phyloP scores from a whole-genome alignment of 2,113 vertebrate genomes.

The Catharus fuscescens region DNA sequence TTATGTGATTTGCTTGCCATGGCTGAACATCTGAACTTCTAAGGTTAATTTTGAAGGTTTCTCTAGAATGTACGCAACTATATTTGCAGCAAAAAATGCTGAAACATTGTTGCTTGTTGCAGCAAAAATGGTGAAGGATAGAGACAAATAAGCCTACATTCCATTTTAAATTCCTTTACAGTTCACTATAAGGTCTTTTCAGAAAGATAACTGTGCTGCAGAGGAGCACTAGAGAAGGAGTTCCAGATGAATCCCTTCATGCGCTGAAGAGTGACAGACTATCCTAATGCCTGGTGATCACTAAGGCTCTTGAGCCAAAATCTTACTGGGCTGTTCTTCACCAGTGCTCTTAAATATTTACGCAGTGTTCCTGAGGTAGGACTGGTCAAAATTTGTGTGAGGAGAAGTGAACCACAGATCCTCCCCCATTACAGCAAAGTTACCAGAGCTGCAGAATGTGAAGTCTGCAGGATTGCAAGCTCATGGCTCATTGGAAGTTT shows the following conservation, averaged over 20 bases:
- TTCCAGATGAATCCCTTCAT: not conserved
- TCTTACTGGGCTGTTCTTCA: not conserved
- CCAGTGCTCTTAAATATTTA: not conserved
- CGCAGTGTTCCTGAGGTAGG: not conserved
- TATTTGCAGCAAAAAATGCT: not conserved
- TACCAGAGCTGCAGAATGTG: not conserved
- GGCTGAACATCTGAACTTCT: not conserved
- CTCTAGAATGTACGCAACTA: not conserved
- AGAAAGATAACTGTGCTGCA: not conserved
- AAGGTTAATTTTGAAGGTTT: not conserved
- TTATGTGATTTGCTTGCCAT: not conserved
- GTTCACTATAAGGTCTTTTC: not conserved
- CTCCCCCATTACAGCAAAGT: not conserved
- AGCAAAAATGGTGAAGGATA: not conserved
- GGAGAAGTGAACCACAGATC: not conserved
- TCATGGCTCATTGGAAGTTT: not conserved
- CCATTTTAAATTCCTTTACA: not conserved
- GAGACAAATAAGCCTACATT: not conserved
- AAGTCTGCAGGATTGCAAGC: slow-evolving; percentile 1
- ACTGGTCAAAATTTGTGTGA: not conserved
- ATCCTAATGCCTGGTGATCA: not conserved
- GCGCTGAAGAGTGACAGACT: not conserved
- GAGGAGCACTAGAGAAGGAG: not conserved
- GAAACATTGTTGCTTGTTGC: not conserved
- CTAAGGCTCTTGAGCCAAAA: not conserved